Percentiles rank a stretch among this genome's conserved stretches.
These are phyloP conservation scores for Catharus bicknelli DNA, from an alignment of 2,113 vertebrate genomes.

Conservation along the genomic window DNA sequence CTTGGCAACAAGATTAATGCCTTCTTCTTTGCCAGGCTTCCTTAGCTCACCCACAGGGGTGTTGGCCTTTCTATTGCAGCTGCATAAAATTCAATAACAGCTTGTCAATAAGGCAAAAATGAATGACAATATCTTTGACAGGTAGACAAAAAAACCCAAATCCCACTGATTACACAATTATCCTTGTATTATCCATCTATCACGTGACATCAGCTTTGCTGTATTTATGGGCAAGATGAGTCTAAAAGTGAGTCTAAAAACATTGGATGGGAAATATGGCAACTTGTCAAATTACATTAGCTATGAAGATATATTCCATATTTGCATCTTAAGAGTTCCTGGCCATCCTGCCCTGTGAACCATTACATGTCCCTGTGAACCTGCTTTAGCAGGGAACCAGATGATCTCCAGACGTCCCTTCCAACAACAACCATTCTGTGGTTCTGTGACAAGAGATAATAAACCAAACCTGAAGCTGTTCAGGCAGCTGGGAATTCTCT, in stretches of 20 bases:
- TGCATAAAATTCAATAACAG: not conserved
- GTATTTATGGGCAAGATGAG: not conserved
- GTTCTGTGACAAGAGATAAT: not conserved
- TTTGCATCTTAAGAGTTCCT: fast-evolving
- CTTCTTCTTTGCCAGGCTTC: not conserved
- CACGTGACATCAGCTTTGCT: not conserved
- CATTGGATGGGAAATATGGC: not conserved
- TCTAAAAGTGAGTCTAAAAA: not conserved
- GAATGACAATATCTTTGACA: not conserved
- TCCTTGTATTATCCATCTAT: not conserved
- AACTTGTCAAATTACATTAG: not conserved
- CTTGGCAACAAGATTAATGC: not conserved
- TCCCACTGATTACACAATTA: not conserved
- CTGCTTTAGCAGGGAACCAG: not conserved
- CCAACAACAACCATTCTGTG: not conserved
- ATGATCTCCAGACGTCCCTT: not conserved
- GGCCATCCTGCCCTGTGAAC: not conserved
- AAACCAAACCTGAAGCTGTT: not conserved
- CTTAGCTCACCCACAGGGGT: not conserved
- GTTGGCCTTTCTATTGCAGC: not conserved
- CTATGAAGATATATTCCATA: not conserved
- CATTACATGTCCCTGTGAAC: not conserved
- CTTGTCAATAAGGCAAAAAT: not conserved
- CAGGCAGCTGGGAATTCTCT: not conserved
- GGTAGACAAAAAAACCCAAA: not conserved